Base-by-base conservation (phyloP, 2,113 vertebrate genomes). In the Perognathus longimembris region DNA sequence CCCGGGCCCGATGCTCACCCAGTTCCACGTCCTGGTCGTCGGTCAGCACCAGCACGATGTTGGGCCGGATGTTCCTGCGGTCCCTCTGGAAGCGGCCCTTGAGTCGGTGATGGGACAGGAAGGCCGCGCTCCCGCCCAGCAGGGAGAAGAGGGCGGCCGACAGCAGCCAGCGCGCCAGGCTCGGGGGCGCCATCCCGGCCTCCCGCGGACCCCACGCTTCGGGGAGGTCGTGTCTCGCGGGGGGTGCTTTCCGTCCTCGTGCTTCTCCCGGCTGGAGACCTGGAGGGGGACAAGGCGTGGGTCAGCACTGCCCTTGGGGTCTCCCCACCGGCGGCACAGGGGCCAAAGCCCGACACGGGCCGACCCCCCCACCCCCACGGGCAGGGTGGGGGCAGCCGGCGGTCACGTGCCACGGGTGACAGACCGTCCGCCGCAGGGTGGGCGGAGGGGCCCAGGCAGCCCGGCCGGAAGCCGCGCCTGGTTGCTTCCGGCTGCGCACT, bases 21-120 rank as follows among this genome's bases (percentile, higher is more conserved):
- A 99, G 98, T 96, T 99, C 99, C 92, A 99, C 98, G 93, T 99
- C 99, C 97, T 99, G 99, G 97, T 99, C 99, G 14, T 99, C 99
- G 0, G 99, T 99, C 96, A 99, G 98, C 97, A 99, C 98, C 59
- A 99, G 98, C 97, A 99, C 99, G 98, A 99, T 99, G 98, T 99
- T 99, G 45, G 99, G 99, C 11, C 99, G 98, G 97, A 99, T 99
- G 97, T 99, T 99, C 88, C 99, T 98, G 34, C 99, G 98, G 97
- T 99, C 99, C 86, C 99, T 98, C 97, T 99, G 99, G 95, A 99
- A 98, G 95, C 99, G 98, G 96, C 98, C 98, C 94, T 99, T 99
- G 95, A 99, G 98, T 76, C 98, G 99, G 83, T 98, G 99, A 78
- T 98, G 98, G 24, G 98, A 98, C 89, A 98, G 98, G 97, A 99